Conservation (phyloP, 1,140 invertebrate genomes). For the Rhizoglyphus robini region DNA sequence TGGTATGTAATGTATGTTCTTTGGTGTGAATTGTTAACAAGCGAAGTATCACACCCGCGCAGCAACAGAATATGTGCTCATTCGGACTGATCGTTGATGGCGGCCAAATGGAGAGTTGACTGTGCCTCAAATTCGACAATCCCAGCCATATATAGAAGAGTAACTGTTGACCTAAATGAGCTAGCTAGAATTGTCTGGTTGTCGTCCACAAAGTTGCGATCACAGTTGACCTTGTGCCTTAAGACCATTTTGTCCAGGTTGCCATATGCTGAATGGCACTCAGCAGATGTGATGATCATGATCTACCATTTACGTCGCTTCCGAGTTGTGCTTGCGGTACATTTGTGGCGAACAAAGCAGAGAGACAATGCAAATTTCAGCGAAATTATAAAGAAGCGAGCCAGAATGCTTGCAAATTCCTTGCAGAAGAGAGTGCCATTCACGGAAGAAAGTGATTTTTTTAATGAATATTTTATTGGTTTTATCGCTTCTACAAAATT, state of each 20-base stretch:
- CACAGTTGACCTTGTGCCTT: conserved; percentile 22
- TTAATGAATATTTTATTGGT: too few relatives aligned
- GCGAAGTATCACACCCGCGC: conserved; percentile 79
- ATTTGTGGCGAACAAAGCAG: too few relatives aligned
- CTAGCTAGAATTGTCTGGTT: conserved; percentile 80
- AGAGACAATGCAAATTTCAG: not conserved
- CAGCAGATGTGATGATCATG: conserved; percentile 13
- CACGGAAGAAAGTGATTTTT: too few relatives aligned
- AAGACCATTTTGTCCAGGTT: conserved; percentile 22
- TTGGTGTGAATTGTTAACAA: conserved; percentile 92
- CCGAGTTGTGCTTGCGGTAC: conserved; percentile 13
- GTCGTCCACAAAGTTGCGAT: conserved; percentile 24
- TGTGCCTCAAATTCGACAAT: conserved; percentile 59
- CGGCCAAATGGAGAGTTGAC: conserved; percentile 94
- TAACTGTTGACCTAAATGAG: conserved; percentile 86
- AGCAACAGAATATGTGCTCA: conserved; percentile 90
- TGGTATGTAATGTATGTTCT: too few relatives aligned
- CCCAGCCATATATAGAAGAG: conserved; percentile 95
- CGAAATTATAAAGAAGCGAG: too few relatives aligned
- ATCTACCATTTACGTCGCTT: conserved; percentile 17
- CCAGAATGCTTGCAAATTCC: too few relatives aligned
- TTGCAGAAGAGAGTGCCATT: too few relatives aligned
- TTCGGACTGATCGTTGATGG: conserved; percentile 91
- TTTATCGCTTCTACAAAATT: too few relatives aligned
- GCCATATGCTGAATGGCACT: conserved; percentile 3